phyloP scores from a whole-genome alignment of 2,888 invertebrate species.

The Prosopocoilus inquinatus region DNA sequence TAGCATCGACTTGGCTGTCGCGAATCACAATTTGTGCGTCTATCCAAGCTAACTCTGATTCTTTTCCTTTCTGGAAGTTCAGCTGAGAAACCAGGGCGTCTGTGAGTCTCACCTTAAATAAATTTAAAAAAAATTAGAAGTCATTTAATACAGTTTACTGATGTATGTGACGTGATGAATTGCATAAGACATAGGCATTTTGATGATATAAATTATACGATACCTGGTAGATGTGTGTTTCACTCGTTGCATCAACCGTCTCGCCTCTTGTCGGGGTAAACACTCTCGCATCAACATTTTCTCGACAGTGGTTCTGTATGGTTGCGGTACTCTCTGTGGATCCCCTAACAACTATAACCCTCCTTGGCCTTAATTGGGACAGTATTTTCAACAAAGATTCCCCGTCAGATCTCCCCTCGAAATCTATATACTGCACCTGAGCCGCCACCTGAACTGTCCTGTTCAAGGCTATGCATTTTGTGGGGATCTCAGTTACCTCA shows the following conservation, averaged over 20 bases:
- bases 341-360: conserved; percentile 78
- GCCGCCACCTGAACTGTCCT: conserved; percentile 79
- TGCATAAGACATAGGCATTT: too few relatives aligned
- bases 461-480: conserved; percentile 78
- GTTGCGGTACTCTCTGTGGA: conserved; percentile 65
- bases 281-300: conserved; percentile 69
- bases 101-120: conserved; percentile 78
- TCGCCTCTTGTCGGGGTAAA: conserved; percentile 84
- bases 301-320: conserved; percentile 65
- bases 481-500: conserved; percentile 74
- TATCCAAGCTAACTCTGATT: conserved; percentile 96
- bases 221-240: conserved; percentile 97
- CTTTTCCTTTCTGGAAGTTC: conserved; percentile 79
- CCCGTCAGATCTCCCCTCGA: conserved; percentile 91
- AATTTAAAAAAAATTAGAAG: neutral
- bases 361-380: conserved; percentile 75
- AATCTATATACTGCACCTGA: conserved; percentile 90
- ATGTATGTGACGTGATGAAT: too few relatives aligned
- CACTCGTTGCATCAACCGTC: conserved; percentile 92
- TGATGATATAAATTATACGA: too few relatives aligned
- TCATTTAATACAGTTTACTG: neutral
- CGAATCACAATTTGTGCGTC: conserved; percentile 72
- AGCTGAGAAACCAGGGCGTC: conserved; percentile 88
- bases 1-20: conserved; percentile 60
- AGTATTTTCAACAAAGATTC: conserved; percentile 81